Evolutionary conservation across 2,797 vertebrate species (phyloP), one percentile per base, ranked within the genome.

Genomic region (Ctenosaura bakeri): DNA sequence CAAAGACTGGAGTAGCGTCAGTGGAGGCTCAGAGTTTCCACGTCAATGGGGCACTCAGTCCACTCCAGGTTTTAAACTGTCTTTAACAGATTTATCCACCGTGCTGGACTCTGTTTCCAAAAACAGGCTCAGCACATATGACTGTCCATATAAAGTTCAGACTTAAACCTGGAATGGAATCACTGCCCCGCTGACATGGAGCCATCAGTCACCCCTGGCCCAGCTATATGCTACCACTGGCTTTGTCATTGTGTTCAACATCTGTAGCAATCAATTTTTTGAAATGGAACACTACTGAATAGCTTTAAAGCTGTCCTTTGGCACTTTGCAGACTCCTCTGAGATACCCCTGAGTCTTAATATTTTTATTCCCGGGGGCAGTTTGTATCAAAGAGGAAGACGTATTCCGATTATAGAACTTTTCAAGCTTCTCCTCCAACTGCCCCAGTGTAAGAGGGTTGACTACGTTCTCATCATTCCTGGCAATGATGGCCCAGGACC

Each of bases 401-500:
- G 32, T 22, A 7, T 38, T 59, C 42, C 38, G 74, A 0, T 92
- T 2, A 0, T 96, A 96, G 2, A 96, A 88, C 2, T 87, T 6
- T 0, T 88, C 91, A 77, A 96, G 64, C 0, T 0, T 0, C 0
- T 90, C 78, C 83, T 96, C 96, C 92, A 96, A 78, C 16, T 95
- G 42, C 8, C 94, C 94, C 82, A 96, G 66, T 0, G 92, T 91
- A 81, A 96, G 86, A 2, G 89, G 56, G n/a, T 92, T 0, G 1
- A 95, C 93, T 71, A 66, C 2, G 0, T 96, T 88, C 88, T 56
- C 50, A 62, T 96, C 90, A 0, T 96, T 96, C 69, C 89, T 86
- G 0, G 95, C 95, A 14, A 96, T 94, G 82, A 95, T 94, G 0
- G 6, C 96, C 96, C 96, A 96, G 35, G 93, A 29, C 20, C 80